Conservation (phyloP, 1,140 invertebrate species). For the Brachionus calyciflorus region DNA sequence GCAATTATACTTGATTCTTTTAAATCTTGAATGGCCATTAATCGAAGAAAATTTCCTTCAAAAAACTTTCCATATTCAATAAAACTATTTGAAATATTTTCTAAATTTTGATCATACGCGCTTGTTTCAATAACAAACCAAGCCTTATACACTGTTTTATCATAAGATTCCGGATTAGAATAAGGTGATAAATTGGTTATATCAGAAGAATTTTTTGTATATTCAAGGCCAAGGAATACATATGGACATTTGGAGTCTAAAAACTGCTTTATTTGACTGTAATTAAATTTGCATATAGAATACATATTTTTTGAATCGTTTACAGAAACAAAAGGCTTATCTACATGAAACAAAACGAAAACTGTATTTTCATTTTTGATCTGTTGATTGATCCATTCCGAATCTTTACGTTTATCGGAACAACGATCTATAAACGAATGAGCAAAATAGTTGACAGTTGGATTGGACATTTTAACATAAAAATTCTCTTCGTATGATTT, state of each 20-base stretch:
- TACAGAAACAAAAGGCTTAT: slow-evolving; percentile 40
- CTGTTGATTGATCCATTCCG: background rate
- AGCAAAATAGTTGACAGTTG: slow-evolving; percentile 43
- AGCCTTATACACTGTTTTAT: background rate
- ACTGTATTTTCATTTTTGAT: background rate
- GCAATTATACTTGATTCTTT: slow-evolving; percentile 36
- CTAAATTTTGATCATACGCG: background rate
- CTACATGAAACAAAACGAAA: slow-evolving; percentile 37
- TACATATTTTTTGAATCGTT: slow-evolving; percentile 25
- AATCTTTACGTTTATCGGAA: slow-evolving; percentile 26
- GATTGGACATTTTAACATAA: slow-evolving; percentile 31
- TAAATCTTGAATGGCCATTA: slow-evolving; percentile 42
- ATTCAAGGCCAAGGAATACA: slow-evolving; percentile 29
- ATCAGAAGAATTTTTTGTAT: background rate
- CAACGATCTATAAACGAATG: slow-evolving; percentile 44
- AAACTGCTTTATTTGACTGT: slow-evolving; percentile 1
- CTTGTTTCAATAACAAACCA: slow-evolving; percentile 45
- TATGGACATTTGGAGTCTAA: slow-evolving; percentile 1
- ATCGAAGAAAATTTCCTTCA: slow-evolving; percentile 41
- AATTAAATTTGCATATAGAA: slow-evolving; percentile 36
- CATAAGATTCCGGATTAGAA: slow-evolving; percentile 7
- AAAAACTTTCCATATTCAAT: slow-evolving; percentile 17
- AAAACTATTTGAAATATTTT: slow-evolving; percentile 16
- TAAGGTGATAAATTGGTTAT: background rate
- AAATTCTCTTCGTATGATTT: slow-evolving; percentile 32